Conservation (phyloP, 2,113 vertebrate species). For the Panurus biarmicus region DNA sequence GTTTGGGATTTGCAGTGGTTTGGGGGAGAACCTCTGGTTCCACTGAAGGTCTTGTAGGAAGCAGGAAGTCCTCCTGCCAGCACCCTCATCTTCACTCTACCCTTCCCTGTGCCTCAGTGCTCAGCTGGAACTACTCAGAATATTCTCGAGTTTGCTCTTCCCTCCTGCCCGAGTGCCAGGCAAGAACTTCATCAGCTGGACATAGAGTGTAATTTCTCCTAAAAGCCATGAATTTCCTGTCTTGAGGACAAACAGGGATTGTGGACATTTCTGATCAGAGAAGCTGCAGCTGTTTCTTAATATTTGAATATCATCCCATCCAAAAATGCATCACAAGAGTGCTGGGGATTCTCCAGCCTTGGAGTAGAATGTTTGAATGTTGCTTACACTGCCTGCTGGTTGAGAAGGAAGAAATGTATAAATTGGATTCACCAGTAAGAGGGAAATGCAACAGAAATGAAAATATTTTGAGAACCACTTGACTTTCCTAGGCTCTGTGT, state of each 20-base stretch:
- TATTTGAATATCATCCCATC: not conserved
- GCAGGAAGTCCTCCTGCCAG: not conserved
- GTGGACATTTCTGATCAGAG: not conserved
- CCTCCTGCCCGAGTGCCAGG: not conserved
- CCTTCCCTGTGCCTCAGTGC: not conserved
- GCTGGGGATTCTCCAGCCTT: not conserved
- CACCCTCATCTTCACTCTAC: not conserved
- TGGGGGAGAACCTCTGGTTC: not conserved
- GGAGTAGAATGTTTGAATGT: not conserved
- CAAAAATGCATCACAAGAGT: not conserved
- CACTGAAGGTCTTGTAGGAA: not conserved
- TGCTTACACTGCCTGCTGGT: not conserved
- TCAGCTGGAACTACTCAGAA: not conserved
- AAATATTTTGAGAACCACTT: not conserved
- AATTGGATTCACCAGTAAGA: not conserved
- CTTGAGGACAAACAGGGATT: not conserved
- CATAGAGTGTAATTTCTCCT: not conserved
- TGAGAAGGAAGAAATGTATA: not conserved
- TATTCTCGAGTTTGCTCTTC: not conserved
- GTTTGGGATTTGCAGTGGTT: not conserved
- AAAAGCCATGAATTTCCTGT: not conserved
- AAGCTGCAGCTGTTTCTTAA: not conserved
- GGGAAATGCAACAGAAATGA: not conserved
- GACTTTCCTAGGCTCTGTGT: not conserved
- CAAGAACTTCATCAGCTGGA: not conserved